phyloP scores from a whole-genome alignment of 2,113 vertebrate species.

The Podarcis cretensis region DNA sequence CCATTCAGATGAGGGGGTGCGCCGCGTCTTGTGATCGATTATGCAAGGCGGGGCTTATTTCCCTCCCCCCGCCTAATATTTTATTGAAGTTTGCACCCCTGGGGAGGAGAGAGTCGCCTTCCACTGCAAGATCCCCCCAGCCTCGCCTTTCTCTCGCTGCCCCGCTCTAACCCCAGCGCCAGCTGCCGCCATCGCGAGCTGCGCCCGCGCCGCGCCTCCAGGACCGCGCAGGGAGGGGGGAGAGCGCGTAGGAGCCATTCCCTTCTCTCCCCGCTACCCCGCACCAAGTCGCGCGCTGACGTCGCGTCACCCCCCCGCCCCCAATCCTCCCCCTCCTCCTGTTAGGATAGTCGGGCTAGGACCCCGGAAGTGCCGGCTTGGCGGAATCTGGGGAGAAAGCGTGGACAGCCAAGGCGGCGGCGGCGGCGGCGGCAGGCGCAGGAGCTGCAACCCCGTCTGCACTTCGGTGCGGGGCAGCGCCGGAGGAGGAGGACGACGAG shows the following conservation, averaged over 20 bases:
- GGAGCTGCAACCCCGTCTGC: neutral
- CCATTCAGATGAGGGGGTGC: too few relatives aligned
- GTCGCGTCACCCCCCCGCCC: constrained; percentile 15
- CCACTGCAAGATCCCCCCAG: neutral
- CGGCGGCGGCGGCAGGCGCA: neutral
- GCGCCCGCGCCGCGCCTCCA: neutral
- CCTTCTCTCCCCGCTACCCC: neutral
- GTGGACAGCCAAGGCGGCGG: neutral
- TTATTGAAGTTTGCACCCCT: too few relatives aligned
- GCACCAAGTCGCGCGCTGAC: constrained; percentile 52
- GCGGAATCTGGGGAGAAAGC: constrained; percentile 29
- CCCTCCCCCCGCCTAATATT: neutral
- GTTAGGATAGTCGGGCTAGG: constrained; percentile 39
- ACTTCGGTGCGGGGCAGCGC: neutral
- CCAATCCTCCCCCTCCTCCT: neutral
- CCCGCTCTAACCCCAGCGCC: neutral
- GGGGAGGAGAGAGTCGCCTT: neutral
- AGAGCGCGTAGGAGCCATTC: constrained; percentile 19
- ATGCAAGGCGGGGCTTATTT: too few relatives aligned
- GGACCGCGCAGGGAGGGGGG: constrained; percentile 5
- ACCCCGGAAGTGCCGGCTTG: constrained; percentile 67
- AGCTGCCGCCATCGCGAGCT: neutral
- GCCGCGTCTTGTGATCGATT: too few relatives aligned
- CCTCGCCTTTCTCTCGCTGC: neutral
- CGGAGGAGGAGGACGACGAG: neutral